Evolutionary conservation across 2,888 invertebrate species (phyloP).

Genomic region (Brachynemurus nebulosus): DNA sequence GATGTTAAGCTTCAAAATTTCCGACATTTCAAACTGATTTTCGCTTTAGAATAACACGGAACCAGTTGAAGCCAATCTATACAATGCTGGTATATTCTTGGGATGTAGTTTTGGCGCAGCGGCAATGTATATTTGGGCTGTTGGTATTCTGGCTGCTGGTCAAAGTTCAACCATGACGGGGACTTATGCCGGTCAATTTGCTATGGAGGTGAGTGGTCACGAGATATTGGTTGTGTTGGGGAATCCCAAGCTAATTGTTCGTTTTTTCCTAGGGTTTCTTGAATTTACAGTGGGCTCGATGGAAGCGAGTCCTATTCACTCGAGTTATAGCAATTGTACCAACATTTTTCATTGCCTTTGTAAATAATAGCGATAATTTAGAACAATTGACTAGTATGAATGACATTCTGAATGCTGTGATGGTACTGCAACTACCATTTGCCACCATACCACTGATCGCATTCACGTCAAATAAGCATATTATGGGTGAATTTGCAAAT

Average conservation of each 20-base stretch:
- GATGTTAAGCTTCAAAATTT: too few species aligned
- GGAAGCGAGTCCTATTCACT: slow-evolving; percentile 76
- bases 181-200: slow-evolving; percentile 78
- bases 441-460: slow-evolving; percentile 76
- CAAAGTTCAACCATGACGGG: slow-evolving; percentile 78
- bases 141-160: slow-evolving; percentile 69
- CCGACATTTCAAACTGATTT: neutral
- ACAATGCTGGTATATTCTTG: slow-evolving; percentile 58
- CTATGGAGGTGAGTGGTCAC: slow-evolving; percentile 48
- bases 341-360: slow-evolving; percentile 56
- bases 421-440: slow-evolving; percentile 78
- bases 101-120: slow-evolving; percentile 63
- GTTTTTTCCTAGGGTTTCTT: slow-evolving; percentile 49
- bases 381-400: slow-evolving; percentile 66
- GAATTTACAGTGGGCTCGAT: slow-evolving; percentile 70
- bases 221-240: neutral
- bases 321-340: slow-evolving; percentile 67
- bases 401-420: slow-evolving; percentile 71
- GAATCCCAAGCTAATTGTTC: neutral
- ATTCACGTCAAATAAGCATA: slow-evolving; percentile 60
- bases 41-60: slow-evolving; percentile 32
- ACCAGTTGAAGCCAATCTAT: slow-evolving; percentile 49
- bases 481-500: slow-evolving; percentile 78
- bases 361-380: slow-evolving; percentile 48
- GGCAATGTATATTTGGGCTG: slow-evolving; percentile 75